These are phyloP conservation scores for Fukomys damarensis DNA, from an alignment of 2,113 vertebrate species.

Conservation along the genomic window DNA sequence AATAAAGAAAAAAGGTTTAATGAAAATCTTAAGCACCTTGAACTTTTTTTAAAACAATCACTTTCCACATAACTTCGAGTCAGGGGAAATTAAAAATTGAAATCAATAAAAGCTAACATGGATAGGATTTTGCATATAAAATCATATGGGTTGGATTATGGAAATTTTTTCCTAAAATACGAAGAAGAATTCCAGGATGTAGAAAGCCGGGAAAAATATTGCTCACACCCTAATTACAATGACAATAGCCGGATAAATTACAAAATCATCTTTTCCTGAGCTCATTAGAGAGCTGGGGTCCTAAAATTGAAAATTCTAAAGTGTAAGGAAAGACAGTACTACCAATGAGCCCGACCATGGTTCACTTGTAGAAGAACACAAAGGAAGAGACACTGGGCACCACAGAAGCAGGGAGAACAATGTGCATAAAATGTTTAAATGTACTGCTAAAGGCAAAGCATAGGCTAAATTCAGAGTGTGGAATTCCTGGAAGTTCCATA, in stretches of 20 bases:
- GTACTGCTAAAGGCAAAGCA: not conserved
- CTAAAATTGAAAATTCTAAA: not conserved
- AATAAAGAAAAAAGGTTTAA: not conserved
- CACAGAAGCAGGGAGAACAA: not conserved
- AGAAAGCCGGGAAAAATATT: slow-evolving; percentile 34
- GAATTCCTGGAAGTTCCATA: not conserved
- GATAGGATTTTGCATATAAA: slow-evolving; percentile 24
- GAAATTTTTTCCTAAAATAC: slow-evolving; percentile 25
- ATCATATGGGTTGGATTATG: not conserved
- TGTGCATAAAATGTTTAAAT: not conserved
- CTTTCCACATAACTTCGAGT: slow-evolving; percentile 6
- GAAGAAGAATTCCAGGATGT: slow-evolving; percentile 31
- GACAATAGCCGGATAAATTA: slow-evolving; percentile 21
- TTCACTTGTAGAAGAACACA: not conserved
- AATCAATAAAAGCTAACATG: slow-evolving; percentile 35
- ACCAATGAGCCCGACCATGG: not conserved
- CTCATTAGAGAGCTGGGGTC: not conserved
- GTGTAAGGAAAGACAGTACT: not conserved
- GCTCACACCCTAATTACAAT: not conserved
- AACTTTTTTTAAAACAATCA: not conserved
- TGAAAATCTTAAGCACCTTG: not conserved
- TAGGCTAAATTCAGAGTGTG: not conserved
- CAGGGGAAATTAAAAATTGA: slow-evolving; percentile 22
- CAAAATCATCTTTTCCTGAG: slow-evolving; percentile 20
- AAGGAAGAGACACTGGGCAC: not conserved